These are phyloP conservation scores for Drosophila prolongata DNA, from an alignment of 2,888 invertebrate genomes.

Conservation along the genomic window DNA sequence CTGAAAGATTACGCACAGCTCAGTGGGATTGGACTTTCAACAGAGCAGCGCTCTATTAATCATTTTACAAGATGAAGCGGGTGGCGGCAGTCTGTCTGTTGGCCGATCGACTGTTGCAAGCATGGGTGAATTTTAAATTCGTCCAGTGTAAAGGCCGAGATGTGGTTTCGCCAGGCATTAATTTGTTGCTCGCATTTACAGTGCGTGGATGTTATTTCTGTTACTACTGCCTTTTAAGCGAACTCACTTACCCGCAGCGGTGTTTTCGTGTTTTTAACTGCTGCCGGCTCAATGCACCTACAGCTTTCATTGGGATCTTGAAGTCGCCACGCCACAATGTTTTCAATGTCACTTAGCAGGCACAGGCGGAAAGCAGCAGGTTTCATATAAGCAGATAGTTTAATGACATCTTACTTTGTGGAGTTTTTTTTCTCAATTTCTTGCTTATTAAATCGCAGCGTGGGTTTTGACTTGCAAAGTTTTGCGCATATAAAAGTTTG, in stretches of 20 bases:
- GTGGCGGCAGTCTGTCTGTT: not conserved
- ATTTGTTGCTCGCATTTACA: not conserved
- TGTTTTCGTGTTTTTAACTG: not conserved
- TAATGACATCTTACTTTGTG: slow-evolving; percentile 59
- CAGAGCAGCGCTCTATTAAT: slow-evolving; percentile 46
- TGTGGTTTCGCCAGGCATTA: slow-evolving; percentile 7
- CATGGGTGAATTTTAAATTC: slow-evolving; percentile 14
- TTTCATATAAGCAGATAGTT: slow-evolving; percentile 56
- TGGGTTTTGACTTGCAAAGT: slow-evolving; percentile 23
- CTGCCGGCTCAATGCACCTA: slow-evolving; percentile 32
- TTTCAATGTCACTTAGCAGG: slow-evolving; percentile 66
- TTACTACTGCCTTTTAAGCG: slow-evolving; percentile 47
- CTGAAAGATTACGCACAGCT: slow-evolving; percentile 42
- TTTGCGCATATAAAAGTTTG: not conserved
- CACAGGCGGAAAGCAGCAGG: slow-evolving; percentile 50
- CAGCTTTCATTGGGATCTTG: slow-evolving; percentile 52
- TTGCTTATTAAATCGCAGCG: slow-evolving; percentile 21
- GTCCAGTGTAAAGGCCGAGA: not conserved
- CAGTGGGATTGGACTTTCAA: slow-evolving; percentile 23
- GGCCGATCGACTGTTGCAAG: not conserved
- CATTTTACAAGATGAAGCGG: slow-evolving; percentile 18
- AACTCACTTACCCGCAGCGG: slow-evolving; percentile 26
- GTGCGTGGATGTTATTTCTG: slow-evolving; percentile 35
- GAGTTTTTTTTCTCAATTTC: slow-evolving; percentile 49
- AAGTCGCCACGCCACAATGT: slow-evolving; percentile 43